Conservation (phyloP, 2,888 invertebrate species). For the Cheilosia grossa region DNA sequence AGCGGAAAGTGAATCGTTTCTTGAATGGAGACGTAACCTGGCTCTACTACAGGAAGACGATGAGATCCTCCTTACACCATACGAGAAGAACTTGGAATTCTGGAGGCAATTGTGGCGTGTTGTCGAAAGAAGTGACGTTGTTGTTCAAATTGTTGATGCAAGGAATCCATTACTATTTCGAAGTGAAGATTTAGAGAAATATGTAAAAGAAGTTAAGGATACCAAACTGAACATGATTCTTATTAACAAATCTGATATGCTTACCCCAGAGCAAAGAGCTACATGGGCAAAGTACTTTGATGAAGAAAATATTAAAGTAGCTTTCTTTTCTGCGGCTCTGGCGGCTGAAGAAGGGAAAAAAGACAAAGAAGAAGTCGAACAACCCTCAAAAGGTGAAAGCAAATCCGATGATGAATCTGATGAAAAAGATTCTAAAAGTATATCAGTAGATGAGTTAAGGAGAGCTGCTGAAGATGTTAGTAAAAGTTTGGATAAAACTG, state of each 20-base stretch:
- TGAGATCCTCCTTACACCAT: slow-evolving; percentile 95
- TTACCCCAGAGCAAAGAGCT: slow-evolving; percentile 91
- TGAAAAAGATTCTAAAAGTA: slow-evolving; percentile 30
- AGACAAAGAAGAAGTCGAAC: slow-evolving; percentile 62
- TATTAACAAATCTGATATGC: slow-evolving; percentile 97
- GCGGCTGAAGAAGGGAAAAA: slow-evolving; percentile 84
- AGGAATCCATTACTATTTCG: slow-evolving; percentile 97
- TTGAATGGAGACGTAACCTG: slow-evolving; percentile 95
- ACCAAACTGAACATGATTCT: slow-evolving; percentile 92
- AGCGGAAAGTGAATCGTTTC: slow-evolving; percentile 92
- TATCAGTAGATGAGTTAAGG: slow-evolving; percentile 83
- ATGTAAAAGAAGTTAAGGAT: slow-evolving; percentile 90
- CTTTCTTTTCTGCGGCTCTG: slow-evolving; percentile 95
- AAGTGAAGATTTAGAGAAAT: slow-evolving; percentile 95
- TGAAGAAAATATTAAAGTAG: slow-evolving; percentile 87
- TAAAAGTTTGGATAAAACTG: slow-evolving; percentile 84
- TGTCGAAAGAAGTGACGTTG: slow-evolving; percentile 96
- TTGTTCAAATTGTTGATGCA: slow-evolving; percentile 97
- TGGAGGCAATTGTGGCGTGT: slow-evolving; percentile 99
- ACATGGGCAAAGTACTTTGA: slow-evolving; percentile 94
- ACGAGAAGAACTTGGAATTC: slow-evolving; percentile 98
- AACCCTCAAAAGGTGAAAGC: slow-evolving; percentile 13
- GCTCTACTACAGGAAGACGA: slow-evolving; percentile 91
- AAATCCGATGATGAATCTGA: slow-evolving; percentile 66
- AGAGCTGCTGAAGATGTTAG: slow-evolving; percentile 84